phyloP scores from a whole-genome alignment of 2,797 vertebrate genomes.

The Syngnathus acus region DNA sequence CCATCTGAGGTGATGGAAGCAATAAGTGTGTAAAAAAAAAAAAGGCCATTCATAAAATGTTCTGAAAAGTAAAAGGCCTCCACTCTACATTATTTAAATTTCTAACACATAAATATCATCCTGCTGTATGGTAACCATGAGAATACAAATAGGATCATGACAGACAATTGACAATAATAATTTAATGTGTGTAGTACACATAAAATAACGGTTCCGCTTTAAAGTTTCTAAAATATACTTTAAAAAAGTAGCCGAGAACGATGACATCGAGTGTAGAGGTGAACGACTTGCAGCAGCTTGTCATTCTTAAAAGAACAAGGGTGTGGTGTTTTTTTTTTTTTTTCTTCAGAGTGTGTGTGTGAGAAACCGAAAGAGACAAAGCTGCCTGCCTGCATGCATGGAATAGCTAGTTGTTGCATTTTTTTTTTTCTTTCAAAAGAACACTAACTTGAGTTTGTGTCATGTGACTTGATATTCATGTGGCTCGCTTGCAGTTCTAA shows the following conservation, averaged over 20 bases:
- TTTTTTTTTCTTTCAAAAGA: not conserved
- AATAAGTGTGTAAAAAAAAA: not conserved
- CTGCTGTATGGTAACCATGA: not conserved
- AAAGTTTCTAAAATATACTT: not conserved
- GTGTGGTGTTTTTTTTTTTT: slow-evolving; percentile 31
- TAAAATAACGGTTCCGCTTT: not conserved
- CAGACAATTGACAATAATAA: not conserved
- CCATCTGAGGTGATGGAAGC: not conserved
- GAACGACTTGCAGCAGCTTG: slow-evolving; percentile 37
- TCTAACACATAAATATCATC: not conserved
- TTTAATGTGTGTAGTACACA: too few species aligned
- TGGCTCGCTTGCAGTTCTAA: not conserved
- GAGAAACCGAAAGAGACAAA: slow-evolving; percentile 10
- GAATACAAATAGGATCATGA: not conserved
- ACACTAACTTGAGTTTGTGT: not conserved
- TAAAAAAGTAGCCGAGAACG: not conserved
- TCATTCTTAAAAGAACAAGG: slow-evolving; percentile 19
- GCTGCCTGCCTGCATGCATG: slow-evolving; percentile 27
- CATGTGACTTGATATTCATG: not conserved
- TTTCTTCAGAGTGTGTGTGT: not conserved
- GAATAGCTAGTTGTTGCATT: slow-evolving; percentile 17
- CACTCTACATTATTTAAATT: not conserved
- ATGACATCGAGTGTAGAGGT: not conserved
- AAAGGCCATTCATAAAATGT: not conserved
- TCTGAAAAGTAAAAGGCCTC: not conserved